A percentile compares a stretch with the other conserved stretches of the same genome.
These are phyloP conservation scores for Andrena bicolor DNA, from an alignment of 2,888 invertebrate genomes.

Conservation along the genomic window DNA sequence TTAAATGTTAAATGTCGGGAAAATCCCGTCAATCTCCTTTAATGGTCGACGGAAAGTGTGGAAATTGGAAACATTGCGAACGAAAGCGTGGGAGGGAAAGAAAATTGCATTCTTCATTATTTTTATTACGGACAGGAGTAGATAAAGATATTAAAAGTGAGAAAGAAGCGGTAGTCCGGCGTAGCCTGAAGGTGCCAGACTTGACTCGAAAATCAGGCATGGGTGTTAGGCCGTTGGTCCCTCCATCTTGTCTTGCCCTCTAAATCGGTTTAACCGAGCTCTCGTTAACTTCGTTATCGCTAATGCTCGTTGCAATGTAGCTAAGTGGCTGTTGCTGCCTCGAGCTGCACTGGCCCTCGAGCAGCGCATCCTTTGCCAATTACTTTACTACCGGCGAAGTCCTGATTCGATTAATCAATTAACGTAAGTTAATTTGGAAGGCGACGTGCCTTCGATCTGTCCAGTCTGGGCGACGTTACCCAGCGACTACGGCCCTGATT, in stretches of 20 bases:
- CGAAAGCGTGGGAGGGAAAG: background rate
- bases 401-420: slow-evolving; percentile 73
- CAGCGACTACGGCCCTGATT: slow-evolving; percentile 12
- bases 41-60: background rate
- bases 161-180: slow-evolving; percentile 64
- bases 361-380: slow-evolving; percentile 79
- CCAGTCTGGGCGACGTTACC: slow-evolving; percentile 3
- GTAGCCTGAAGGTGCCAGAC: slow-evolving; percentile 62
- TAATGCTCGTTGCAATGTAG: slow-evolving; percentile 81
- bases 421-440: slow-evolving; percentile 63
- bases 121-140: background rate
- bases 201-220: slow-evolving; percentile 75
- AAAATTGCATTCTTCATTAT: background rate
- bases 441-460: slow-evolving; percentile 33
- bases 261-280: slow-evolving; percentile 80
- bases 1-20: slow-evolving; percentile 14
- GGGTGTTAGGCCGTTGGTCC: slow-evolving; percentile 69
- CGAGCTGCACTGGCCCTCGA: slow-evolving; percentile 70
- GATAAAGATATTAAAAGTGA: background rate
- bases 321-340: slow-evolving; percentile 79
- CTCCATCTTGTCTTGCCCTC: slow-evolving; percentile 57
- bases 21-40: background rate
- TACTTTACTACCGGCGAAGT: slow-evolving; percentile 74
- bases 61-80: background rate
- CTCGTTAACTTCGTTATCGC: slow-evolving; percentile 82